phyloP scores from a whole-genome alignment of 1,140 invertebrate genomes.

The Solenopsis invicta region DNA sequence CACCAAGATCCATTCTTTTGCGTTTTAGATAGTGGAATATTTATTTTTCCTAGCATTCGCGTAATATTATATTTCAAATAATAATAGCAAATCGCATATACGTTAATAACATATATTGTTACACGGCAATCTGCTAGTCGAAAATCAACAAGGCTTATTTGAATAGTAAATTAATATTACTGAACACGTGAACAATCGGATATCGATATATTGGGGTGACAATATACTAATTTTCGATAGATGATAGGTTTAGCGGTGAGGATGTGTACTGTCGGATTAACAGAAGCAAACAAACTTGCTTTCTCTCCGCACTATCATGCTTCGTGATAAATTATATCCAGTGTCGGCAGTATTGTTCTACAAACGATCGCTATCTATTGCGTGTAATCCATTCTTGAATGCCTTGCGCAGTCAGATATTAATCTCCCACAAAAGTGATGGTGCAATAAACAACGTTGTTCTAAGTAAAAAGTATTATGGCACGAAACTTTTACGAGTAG shows the following conservation, averaged over 20 bases:
- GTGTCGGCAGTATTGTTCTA: conserved; percentile 51
- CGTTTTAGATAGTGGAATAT: not conserved
- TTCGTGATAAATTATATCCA: conserved; percentile 49
- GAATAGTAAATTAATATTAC: conserved; percentile 32
- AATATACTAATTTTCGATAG: conserved; percentile 51
- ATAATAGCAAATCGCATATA: not conserved
- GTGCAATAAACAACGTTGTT: not conserved
- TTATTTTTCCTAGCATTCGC: not conserved
- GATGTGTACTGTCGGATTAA: conserved; percentile 33
- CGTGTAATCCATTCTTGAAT: conserved; percentile 52
- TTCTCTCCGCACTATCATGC: conserved; percentile 30
- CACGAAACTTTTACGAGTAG: conserved; percentile 1
- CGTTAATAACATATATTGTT: not conserved
- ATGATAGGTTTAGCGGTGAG: conserved; percentile 38
- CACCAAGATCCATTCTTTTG: not conserved
- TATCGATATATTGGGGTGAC: conserved; percentile 16
- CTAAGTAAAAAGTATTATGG: conserved; percentile 21
- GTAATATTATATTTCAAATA: not conserved
- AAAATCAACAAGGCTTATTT: conserved; percentile 9
- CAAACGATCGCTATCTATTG: conserved; percentile 52
- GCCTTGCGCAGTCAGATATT: conserved; percentile 27
- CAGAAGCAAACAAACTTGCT: conserved; percentile 53
- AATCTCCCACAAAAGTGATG: conserved; percentile 34
- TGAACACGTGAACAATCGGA: conserved; percentile 26
- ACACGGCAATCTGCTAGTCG: not conserved